These are phyloP conservation scores for Diacarnus erythraeanus DNA, from an alignment of 37 sponge, comb jelly and placozoan genomes.

Conservation along the genomic window DNA sequence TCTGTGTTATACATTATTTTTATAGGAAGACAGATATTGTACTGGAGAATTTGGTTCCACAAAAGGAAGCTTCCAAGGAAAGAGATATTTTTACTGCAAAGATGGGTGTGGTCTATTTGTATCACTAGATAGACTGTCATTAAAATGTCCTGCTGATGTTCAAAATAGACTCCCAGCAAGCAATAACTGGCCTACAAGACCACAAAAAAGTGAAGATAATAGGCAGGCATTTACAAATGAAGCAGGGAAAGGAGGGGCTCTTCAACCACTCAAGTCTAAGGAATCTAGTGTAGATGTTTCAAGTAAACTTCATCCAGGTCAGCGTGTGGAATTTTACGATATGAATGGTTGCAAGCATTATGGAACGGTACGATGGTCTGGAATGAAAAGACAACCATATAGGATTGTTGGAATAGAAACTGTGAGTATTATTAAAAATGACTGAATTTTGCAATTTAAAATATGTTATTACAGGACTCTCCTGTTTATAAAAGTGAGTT, in stretches of 20 bases:
- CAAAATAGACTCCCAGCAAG: too few relatives aligned
- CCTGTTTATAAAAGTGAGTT: not conserved
- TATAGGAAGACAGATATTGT: constrained; percentile 20
- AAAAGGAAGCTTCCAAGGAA: constrained; percentile 41
- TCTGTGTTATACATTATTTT: not conserved
- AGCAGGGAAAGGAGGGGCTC: not conserved
- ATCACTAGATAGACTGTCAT: not conserved
- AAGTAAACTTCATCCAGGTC: constrained; percentile 2
- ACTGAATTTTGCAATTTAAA: not conserved
- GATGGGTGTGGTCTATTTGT: constrained; percentile 29
- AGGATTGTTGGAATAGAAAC: constrained; percentile 53
- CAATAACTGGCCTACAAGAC: too few relatives aligned
- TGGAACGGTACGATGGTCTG: constrained; percentile 57
- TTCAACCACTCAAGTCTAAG: not conserved
- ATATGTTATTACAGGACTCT: not conserved
- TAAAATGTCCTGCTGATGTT: not conserved
- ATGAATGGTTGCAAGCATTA: constrained; percentile 1
- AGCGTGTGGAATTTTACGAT: constrained; percentile 31
- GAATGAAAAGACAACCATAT: not conserved
- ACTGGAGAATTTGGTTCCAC: constrained; percentile 35
- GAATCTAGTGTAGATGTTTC: constrained; percentile 8
- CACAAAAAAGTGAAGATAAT: too few relatives aligned
- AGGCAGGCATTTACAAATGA: not conserved
- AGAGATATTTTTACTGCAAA: constrained; percentile 43
- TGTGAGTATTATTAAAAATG: constrained; percentile 35